Evolutionary conservation across 2,113 vertebrate species (phyloP), one percentile per base, ranked within the genome.

Genomic region (Indri indri): DNA sequence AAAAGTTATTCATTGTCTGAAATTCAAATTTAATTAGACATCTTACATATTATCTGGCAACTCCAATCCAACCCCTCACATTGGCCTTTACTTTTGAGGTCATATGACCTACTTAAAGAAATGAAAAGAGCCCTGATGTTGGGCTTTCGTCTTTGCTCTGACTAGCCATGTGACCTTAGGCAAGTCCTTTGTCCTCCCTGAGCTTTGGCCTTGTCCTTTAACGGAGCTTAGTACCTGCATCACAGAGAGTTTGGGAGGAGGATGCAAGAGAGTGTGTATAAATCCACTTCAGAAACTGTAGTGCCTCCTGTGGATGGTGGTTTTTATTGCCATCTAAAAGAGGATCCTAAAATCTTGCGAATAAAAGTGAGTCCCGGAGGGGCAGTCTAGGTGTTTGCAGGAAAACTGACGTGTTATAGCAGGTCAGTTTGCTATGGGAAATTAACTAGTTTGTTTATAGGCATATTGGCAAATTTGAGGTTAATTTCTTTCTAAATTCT

Each of bases 401-500:
- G 50, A 17, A 63, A 66, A 71, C 17, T 45, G 18, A 77, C 2
- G 54, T 57, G 7, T 57, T 17, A 61, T 0, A 47, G 37, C 16
- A 82, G 27, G 13, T 10, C n/a, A 42, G 32, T 88, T 79, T 88
- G 61, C 68, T 85, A n/a, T 34, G 61, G n/a, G 47, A 88, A 83
- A 83, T 83, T 87, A 57, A 76, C 90, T 76, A 63, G 76, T 80
- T 88, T 87, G 71, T 57, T 52, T 70, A 74, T 59, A 14, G 57
- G 65, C n/a, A 74, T 32, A 30, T 47, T 65, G 57, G 40, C 42
- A 23, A 79, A 71, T 91, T 79, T 52, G 45, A 74, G 27, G 47
- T 88, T 74, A 59, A 80, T 32, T 74, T 59, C 70, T 40, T 96
- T 88, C 54, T 81, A 66, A 91, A 94, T 65, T 76, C n/a, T 74